Percentiles rank a stretch among this genome's conserved stretches.
Conservation (phyloP, 2,888 invertebrate species). For the Vandiemenella viatica region DNA sequence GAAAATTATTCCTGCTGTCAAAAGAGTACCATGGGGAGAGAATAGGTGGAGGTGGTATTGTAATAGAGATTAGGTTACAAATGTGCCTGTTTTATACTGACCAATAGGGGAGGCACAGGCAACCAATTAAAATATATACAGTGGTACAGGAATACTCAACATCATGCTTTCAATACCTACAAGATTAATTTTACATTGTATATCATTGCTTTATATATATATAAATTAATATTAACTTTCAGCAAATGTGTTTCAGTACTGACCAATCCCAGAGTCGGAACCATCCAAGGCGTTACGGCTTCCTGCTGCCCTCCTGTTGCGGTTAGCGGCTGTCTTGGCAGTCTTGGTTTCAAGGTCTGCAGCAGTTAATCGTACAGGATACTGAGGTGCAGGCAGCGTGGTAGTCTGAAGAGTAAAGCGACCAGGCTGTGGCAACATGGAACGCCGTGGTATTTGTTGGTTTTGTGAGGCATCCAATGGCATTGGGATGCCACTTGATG, state of each 20-base stretch:
- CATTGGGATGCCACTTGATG: neutral
- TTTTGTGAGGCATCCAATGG: slow-evolving; percentile 14
- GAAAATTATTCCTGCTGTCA: too few species aligned
- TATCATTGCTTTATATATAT: too few species aligned
- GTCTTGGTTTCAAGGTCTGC: slow-evolving; percentile 28
- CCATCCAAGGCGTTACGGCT: slow-evolving; percentile 18
- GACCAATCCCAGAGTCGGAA: slow-evolving; percentile 44
- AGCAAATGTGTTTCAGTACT: slow-evolving; percentile 25
- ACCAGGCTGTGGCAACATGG: slow-evolving; percentile 28
- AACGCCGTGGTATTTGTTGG: slow-evolving; percentile 23
- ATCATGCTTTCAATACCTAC: too few species aligned
- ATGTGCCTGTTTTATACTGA: too few species aligned
- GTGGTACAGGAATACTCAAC: too few species aligned
- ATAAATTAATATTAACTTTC: too few species aligned
- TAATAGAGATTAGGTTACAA: too few species aligned
- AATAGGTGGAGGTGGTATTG: too few species aligned
- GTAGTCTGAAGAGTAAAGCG: slow-evolving; percentile 54
- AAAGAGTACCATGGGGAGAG: too few species aligned
- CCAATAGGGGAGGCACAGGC: too few species aligned
- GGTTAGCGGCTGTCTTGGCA: slow-evolving; percentile 23
- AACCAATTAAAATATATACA: too few species aligned
- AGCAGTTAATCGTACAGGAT: slow-evolving; percentile 27
- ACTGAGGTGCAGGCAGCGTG: slow-evolving; percentile 61
- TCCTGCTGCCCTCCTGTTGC: slow-evolving; percentile 5
- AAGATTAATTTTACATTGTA: too few species aligned